These are phyloP conservation scores for Belonocnema kinseyi DNA, from an alignment of 1,140 invertebrate species.

Conservation along the genomic window DNA sequence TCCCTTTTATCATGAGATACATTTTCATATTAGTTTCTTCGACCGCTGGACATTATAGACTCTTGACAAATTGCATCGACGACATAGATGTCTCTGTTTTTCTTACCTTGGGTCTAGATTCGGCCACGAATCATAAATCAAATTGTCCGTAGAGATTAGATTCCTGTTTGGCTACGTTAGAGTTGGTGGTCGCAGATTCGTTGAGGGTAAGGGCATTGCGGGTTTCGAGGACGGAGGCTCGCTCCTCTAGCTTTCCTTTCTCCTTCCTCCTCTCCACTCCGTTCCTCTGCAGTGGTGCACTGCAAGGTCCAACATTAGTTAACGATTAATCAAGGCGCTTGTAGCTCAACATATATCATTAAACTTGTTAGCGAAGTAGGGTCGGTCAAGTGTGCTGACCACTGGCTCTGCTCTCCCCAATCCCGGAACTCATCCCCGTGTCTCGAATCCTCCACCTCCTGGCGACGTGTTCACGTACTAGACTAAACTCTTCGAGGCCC, in stretches of 20 bases:
- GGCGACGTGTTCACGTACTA: conserved; percentile 69
- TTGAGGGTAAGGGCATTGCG: conserved; percentile 57
- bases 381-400: conserved; percentile 76
- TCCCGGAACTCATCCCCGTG: conserved; percentile 57
- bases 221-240: conserved; percentile 56
- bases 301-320: conserved; percentile 76
- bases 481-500: conserved; percentile 74
- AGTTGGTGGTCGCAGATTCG: conserved; percentile 46
- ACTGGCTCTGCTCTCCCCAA: conserved; percentile 67
- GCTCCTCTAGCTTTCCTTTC: conserved; percentile 51
- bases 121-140: conserved; percentile 65
- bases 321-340: conserved; percentile 77
- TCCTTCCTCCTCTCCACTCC: conserved; percentile 48
- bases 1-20: no score
- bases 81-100: conserved; percentile 47
- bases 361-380: conserved; percentile 77
- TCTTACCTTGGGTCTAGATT: background rate
- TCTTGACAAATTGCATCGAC: conserved; percentile 59
- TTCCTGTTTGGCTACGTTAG: conserved; percentile 68
- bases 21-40: no score
- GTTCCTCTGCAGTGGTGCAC: conserved; percentile 61
- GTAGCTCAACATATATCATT: conserved; percentile 77
- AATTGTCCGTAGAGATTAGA: conserved; percentile 71
- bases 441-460: conserved; percentile 59
- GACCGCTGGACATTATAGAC: no score